Evolutionary conservation across 2,797 vertebrate species (phyloP).

Genomic region (Acrocephalus scirpaceus): DNA sequence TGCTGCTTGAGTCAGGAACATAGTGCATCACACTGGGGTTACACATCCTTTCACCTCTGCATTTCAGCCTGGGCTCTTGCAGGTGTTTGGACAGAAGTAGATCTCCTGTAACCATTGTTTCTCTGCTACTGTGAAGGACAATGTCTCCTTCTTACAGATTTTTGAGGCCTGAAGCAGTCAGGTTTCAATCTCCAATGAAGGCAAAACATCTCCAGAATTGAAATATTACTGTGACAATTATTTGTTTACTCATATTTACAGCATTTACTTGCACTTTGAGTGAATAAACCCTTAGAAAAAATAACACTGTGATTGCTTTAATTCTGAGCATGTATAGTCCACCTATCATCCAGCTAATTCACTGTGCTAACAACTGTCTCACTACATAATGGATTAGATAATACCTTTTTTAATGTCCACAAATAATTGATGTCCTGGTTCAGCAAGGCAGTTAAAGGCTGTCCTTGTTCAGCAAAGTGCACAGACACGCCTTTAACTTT

Average conservation of each 20-base stretch:
- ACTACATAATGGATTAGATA: slow-evolving; percentile 31
- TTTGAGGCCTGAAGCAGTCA: background rate
- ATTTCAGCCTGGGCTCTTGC: background rate
- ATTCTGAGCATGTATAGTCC: background rate
- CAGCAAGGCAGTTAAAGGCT: background rate
- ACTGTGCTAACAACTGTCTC: slow-evolving; percentile 25
- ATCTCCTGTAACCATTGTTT: background rate
- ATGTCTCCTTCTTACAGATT: background rate
- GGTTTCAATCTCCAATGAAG: background rate
- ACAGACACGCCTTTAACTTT: background rate
- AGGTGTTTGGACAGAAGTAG: background rate
- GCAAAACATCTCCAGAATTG: background rate
- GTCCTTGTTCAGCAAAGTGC: background rate
- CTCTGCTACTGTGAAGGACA: background rate
- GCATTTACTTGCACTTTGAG: background rate
- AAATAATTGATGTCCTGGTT: slow-evolving; percentile 16
- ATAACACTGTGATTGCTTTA: background rate
- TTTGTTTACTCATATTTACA: background rate
- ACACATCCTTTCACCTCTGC: background rate
- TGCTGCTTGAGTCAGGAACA: background rate
- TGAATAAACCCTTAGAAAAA: background rate
- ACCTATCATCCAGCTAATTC: slow-evolving; percentile 20
- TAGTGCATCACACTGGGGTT: background rate
- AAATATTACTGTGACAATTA: background rate
- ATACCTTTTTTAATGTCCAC: background rate